Percentiles rank a stretch among this genome's conserved stretches.
These are phyloP conservation scores for Notamacropus eugenii DNA, from an alignment of 2,797 vertebrate species.

Conservation along the genomic window DNA sequence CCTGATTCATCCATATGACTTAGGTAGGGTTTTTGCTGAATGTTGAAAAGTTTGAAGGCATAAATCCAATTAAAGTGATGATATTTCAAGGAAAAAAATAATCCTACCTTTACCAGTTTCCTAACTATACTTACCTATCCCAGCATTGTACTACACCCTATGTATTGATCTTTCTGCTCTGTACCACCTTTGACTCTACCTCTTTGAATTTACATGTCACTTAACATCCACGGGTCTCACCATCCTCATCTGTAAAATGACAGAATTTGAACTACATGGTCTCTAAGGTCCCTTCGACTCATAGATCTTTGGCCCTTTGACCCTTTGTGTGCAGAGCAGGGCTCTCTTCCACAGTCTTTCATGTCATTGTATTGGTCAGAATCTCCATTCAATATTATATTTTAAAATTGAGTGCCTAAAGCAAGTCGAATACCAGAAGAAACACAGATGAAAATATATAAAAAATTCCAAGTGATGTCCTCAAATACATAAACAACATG, in stretches of 20 bases:
- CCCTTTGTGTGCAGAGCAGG: neutral
- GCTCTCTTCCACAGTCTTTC: neutral
- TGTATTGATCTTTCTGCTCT: neutral
- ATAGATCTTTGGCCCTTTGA: neutral
- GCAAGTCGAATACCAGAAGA: neutral
- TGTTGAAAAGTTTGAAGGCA: slow-evolving; percentile 52
- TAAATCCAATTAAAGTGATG: slow-evolving; percentile 68
- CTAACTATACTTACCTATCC: neutral
- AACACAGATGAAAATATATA: neutral
- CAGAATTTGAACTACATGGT: neutral
- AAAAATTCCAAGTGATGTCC: neutral
- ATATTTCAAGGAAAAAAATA: slow-evolving; percentile 40
- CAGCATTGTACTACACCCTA: neutral
- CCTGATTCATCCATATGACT: neutral
- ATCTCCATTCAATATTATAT: neutral
- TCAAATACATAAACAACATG: neutral
- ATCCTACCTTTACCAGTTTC: neutral
- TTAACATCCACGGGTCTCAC: neutral
- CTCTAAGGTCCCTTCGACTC: neutral
- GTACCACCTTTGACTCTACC: neutral
- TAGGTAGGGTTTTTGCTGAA: slow-evolving; percentile 55
- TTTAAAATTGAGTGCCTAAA: neutral
- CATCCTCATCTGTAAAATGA: neutral
- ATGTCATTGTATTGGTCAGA: neutral
- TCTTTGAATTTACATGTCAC: neutral